phyloP scores from a whole-genome alignment of 1,140 invertebrate species.

The Drosophila azteca region DNA sequence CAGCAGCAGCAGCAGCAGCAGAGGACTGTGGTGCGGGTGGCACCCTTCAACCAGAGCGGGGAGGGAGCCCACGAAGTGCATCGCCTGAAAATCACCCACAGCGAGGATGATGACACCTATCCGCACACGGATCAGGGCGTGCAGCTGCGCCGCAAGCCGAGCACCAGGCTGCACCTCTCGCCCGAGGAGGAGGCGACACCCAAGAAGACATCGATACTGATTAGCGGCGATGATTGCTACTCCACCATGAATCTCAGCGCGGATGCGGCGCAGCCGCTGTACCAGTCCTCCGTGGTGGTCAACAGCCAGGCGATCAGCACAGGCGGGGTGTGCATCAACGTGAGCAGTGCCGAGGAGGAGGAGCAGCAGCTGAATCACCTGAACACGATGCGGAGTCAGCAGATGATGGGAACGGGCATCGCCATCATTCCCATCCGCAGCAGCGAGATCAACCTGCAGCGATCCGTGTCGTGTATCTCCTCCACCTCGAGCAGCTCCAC shows the following conservation, averaged over 20 bases:
- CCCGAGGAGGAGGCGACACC: slow-evolving; percentile 72
- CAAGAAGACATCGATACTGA: slow-evolving; percentile 90
- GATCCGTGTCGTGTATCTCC: slow-evolving; percentile 76
- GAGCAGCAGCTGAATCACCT: slow-evolving; percentile 77
- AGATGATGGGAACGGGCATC: slow-evolving; percentile 25
- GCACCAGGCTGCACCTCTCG: slow-evolving; percentile 5
- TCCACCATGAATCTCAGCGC: slow-evolving; percentile 87
- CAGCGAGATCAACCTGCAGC: slow-evolving; percentile 70
- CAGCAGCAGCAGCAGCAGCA: slow-evolving; percentile 46
- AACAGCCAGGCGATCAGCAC: slow-evolving; percentile 84
- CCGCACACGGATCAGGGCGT: slow-evolving; percentile 13
- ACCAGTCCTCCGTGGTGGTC: slow-evolving; percentile 88
- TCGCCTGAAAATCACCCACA: slow-evolving; percentile 86
- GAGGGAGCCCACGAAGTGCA: slow-evolving; percentile 84
- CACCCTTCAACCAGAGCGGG: slow-evolving; percentile 70
- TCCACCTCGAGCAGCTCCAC: slow-evolving; percentile 78
- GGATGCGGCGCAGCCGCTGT: slow-evolving; percentile 86
- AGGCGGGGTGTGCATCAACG: slow-evolving; percentile 85
- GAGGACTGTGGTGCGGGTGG: slow-evolving; percentile 76
- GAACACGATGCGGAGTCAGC: slow-evolving; percentile 70
- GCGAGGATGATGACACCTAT: slow-evolving; percentile 45
- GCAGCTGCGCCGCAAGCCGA: slow-evolving; percentile 41
- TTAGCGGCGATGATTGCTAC: slow-evolving; percentile 89
- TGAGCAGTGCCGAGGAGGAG: slow-evolving; percentile 73
- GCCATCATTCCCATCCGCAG: slow-evolving; percentile 78